A percentile compares a stretch with the other conserved stretches of the same genome.
Conservation (phyloP, 2,113 vertebrate genomes). For the Pyrgilauda ruficollis region DNA sequence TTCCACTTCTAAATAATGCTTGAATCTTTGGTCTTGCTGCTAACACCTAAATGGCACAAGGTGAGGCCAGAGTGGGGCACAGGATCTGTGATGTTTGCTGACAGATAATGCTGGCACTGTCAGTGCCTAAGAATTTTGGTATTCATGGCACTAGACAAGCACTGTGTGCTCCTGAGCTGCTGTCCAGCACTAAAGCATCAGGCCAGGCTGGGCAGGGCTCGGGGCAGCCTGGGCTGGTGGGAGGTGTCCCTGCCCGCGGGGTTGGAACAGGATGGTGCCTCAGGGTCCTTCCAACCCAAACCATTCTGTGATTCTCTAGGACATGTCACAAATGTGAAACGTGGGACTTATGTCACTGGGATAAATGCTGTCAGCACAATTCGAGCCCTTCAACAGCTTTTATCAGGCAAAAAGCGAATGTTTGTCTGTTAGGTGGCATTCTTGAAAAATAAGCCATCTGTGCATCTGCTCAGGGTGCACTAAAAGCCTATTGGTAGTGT, state of each 20-base stretch:
- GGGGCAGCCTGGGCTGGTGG: neutral
- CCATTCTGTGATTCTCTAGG: neutral
- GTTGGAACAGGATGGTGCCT: neutral
- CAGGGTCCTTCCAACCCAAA: neutral
- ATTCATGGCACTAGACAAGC: no score
- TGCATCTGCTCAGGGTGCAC: neutral
- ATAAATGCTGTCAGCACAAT: neutral
- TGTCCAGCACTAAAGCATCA: neutral
- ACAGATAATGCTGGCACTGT: neutral
- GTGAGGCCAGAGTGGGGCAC: neutral
- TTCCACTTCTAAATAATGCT: neutral
- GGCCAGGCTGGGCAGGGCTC: neutral
- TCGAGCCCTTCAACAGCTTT: neutral
- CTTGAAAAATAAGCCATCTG: neutral
- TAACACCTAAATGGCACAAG: neutral
- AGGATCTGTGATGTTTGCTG: neutral
- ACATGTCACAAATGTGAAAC: neutral
- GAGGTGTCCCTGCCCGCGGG: neutral
- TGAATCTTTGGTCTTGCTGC: neutral
- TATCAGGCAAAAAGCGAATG: neutral
- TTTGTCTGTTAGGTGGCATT: neutral
- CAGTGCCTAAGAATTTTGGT: neutral
- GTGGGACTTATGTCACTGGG: rapidly evolving
- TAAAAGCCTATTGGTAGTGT: neutral
- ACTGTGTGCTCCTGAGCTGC: rapidly evolving